A percentile compares a stretch with the other conserved stretches of the same genome.
These are phyloP conservation scores for Calameuta idolon DNA, from an alignment of 2,888 invertebrate species.

Conservation along the genomic window DNA sequence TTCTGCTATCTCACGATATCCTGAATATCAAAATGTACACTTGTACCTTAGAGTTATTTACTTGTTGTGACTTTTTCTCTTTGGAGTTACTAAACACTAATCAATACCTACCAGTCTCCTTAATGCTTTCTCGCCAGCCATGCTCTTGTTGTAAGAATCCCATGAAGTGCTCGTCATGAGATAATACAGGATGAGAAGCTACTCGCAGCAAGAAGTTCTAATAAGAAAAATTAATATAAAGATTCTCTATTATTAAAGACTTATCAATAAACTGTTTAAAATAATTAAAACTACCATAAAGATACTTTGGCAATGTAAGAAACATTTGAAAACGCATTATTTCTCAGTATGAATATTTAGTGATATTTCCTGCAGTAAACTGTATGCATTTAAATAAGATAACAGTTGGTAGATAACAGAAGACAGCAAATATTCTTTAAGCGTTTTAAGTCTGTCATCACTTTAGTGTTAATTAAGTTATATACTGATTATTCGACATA, in stretches of 20 bases:
- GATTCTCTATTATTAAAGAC: background rate
- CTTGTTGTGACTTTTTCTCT: constrained; percentile 5
- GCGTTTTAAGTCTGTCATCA: background rate
- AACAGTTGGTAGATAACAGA: background rate
- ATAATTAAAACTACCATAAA: background rate
- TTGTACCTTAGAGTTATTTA: constrained; percentile 12
- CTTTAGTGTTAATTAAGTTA: background rate
- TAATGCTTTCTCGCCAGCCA: constrained; percentile 83
- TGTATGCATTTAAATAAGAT: background rate
- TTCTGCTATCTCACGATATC: constrained; percentile 81
- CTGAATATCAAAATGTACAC: constrained; percentile 63
- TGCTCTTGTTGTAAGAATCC: constrained; percentile 84
- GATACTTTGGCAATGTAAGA: background rate
- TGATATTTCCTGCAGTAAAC: background rate
- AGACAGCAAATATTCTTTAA: background rate
- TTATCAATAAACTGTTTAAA: background rate
- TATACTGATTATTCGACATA: constrained; percentile 42
- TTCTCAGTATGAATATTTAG: too few relatives aligned
- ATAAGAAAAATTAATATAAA: constrained; percentile 5
- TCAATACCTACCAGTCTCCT: constrained; percentile 74
- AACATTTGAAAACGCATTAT: background rate
- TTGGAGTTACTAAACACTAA: background rate
- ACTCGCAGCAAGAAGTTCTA: constrained; percentile 81
- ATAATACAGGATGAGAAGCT: constrained; percentile 80
- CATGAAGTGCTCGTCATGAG: constrained; percentile 81